A percentile compares a stretch with the other conserved stretches of the same genome.
These are phyloP conservation scores for Daboia siamensis DNA, from an alignment of 2,113 vertebrate genomes.

Conservation along the genomic window DNA sequence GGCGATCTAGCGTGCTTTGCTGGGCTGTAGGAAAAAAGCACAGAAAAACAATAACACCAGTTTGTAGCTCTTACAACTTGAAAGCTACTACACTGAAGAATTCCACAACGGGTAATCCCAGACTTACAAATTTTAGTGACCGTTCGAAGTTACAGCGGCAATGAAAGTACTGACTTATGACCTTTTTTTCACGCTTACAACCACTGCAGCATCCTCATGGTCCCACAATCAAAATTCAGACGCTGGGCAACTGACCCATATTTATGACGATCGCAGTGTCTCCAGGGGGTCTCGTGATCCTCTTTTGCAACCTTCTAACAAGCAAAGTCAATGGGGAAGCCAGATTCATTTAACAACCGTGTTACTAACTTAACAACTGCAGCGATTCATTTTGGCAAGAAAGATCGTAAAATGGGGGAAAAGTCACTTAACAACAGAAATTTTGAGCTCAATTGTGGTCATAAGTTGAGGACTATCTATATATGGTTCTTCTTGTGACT, in stretches of 20 bases:
- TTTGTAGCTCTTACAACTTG: neutral
- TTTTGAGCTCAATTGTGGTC: neutral
- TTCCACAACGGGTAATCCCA: neutral
- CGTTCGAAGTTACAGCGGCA: neutral
- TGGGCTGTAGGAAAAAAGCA: neutral
- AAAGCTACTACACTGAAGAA: neutral
- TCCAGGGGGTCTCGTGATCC: too few relatives aligned
- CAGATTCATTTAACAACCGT: neutral
- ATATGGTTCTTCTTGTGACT: neutral
- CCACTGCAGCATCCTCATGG: neutral
- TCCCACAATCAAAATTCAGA: neutral
- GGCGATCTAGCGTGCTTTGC: neutral
- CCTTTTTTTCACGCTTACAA: neutral
- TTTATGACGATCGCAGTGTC: neutral
- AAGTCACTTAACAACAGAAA: neutral
- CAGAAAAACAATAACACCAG: neutral
- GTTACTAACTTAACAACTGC: neutral
- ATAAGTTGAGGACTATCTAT: fast-evolving
- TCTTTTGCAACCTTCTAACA: neutral
- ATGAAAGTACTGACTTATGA: neutral
- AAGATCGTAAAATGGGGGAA: neutral
- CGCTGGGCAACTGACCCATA: neutral
- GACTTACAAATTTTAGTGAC: neutral
- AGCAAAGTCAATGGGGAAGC: neutral
- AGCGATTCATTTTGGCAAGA: neutral